phyloP scores from a whole-genome alignment of 2,113 vertebrate genomes.

The Myrmecophaga tridactyla region DNA sequence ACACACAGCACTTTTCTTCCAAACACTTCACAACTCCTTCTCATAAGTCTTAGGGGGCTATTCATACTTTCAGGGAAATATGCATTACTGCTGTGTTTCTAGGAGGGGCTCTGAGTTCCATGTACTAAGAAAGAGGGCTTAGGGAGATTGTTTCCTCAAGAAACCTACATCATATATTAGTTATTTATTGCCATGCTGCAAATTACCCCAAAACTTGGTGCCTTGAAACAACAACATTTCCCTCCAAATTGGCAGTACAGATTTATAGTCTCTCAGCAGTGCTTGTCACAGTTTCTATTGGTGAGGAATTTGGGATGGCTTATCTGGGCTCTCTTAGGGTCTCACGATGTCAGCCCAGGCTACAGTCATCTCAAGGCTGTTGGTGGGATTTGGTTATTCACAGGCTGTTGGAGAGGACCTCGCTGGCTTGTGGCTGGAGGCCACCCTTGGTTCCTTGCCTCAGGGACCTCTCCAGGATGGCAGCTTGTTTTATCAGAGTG shows the following conservation, averaged over 20 bases:
- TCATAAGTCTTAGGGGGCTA: not conserved
- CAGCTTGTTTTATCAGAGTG: not conserved
- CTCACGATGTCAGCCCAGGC: no score
- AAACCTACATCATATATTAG: not conserved
- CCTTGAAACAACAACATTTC: not conserved
- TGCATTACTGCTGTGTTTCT: not conserved
- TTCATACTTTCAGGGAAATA: not conserved
- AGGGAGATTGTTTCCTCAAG: not conserved
- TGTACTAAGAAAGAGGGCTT: not conserved
- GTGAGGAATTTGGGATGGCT: not conserved
- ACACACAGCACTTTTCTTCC: not conserved
- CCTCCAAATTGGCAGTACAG: conserved; percentile 64
- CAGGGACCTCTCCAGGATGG: fast-evolving
- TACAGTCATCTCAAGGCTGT: not conserved
- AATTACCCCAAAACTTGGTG: not conserved
- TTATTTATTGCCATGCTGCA: not conserved
- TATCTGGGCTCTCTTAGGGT: not conserved
- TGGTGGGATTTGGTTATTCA: no score
- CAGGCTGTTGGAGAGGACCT: no score
- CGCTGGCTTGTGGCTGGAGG: not conserved
- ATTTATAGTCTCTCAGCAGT: conserved; percentile 60
- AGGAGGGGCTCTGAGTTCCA: not conserved
- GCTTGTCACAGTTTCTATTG: not conserved
- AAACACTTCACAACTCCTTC: not conserved
- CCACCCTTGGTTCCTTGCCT: not conserved